Conservation (phyloP, 2,113 vertebrate genomes). For the Solenodon paradoxus region DNA sequence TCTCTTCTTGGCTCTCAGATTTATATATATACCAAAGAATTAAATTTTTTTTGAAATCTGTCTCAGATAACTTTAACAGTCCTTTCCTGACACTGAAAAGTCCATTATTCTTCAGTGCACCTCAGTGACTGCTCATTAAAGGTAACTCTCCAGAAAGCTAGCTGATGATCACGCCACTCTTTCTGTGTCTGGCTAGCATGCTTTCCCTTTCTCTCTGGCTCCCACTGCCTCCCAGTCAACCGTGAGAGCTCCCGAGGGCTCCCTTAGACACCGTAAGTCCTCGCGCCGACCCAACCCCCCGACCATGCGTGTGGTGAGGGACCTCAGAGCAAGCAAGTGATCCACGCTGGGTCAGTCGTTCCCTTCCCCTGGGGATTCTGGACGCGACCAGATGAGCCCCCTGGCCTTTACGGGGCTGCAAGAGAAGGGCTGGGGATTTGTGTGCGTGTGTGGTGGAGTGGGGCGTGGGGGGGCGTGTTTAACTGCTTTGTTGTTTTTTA, state of each 20-base stretch:
- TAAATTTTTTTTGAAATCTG: neutral
- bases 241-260: neutral
- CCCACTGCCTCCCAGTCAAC: neutral
- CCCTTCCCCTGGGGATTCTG: neutral
- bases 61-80: neutral
- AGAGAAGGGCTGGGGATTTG: neutral
- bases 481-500: too few species aligned
- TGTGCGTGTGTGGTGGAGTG: too few species aligned
- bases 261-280: fast-evolving
- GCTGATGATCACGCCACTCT: neutral
- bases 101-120: neutral
- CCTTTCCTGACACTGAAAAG: neutral
- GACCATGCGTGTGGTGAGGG: neutral
- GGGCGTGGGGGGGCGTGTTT: too few species aligned
- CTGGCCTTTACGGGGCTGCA: neutral
- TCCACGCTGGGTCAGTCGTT: neutral
- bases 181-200: neutral
- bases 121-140: neutral
- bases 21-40: neutral
- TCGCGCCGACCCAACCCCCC: neutral
- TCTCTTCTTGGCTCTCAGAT: neutral
- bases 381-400: neutral
- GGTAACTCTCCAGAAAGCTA: too few species aligned
- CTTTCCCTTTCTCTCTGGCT: neutral
- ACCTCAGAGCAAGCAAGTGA: neutral